Percentiles rank a stretch among this genome's conserved stretches.
Conservation (phyloP, 2,888 invertebrate genomes). For the Diloba caeruleocephala region DNA sequence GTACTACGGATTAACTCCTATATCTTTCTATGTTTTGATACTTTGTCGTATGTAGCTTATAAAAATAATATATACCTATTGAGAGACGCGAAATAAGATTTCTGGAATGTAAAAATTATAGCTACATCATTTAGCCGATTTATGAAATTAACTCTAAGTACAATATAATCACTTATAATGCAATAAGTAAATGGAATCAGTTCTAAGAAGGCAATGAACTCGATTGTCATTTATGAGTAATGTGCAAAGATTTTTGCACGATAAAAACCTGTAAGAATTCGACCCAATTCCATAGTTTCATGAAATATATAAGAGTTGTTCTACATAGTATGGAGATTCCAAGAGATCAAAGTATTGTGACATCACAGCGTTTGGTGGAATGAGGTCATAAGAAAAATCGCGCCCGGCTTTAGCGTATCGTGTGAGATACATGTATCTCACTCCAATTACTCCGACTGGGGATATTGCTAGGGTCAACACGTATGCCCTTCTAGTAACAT, state of each 20-base stretch:
- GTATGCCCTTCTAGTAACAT: constrained; percentile 33
- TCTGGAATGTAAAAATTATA: constrained; percentile 12
- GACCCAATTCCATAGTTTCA: constrained; percentile 21
- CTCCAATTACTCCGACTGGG: constrained; percentile 68
- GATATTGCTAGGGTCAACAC: constrained; percentile 66
- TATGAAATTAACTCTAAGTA: not conserved
- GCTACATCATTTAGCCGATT: not conserved
- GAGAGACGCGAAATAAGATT: constrained; percentile 4
- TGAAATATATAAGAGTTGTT: constrained; percentile 27
- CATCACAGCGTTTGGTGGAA: constrained; percentile 18
- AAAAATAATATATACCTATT: constrained; percentile 16
- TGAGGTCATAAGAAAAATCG: constrained; percentile 61
- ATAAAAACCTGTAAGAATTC: constrained; percentile 11
- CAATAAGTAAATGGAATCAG: not conserved
- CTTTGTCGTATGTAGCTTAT: constrained; percentile 19
- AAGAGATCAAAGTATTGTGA: constrained; percentile 38
- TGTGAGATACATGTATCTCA: constrained; percentile 64
- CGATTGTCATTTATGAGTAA: not conserved
- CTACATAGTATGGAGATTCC: constrained; percentile 39
- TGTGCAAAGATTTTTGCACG: constrained; percentile 2
- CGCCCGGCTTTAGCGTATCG: constrained; percentile 54
- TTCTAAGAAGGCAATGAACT: not conserved
- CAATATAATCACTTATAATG: not conserved
- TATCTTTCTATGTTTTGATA: constrained; percentile 16
- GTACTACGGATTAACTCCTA: constrained; percentile 17